A percentile compares a stretch with the other conserved stretches of the same genome.
Conservation (phyloP, 2,797 vertebrate genomes). For the Bradypodion pumilum region DNA sequence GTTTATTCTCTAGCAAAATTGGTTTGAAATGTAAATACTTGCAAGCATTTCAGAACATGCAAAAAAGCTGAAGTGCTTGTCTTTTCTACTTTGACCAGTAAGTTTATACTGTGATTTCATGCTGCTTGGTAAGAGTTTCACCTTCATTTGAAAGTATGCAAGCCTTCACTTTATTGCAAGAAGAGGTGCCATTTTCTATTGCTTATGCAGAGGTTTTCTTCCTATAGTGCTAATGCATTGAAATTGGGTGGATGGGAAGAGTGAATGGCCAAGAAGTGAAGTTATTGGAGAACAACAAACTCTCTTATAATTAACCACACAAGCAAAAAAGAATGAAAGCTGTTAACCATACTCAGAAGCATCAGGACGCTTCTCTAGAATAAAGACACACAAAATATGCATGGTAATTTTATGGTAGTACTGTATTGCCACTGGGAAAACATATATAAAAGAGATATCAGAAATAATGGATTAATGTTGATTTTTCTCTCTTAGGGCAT, state of each 20-base stretch:
- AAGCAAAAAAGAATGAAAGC: neutral
- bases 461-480: neutral
- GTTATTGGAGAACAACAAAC: no score
- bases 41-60: neutral
- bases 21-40: neutral
- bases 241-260: no score
- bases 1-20: no score
- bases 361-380: neutral
- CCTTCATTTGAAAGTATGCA: neutral
- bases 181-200: neutral
- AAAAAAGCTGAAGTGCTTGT: neutral
- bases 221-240: neutral
- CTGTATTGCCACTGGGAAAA: neutral
- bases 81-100: neutral
- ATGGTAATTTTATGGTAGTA: neutral
- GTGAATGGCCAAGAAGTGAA: neutral
- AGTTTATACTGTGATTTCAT: neutral
- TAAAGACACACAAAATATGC: no score
- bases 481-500: neutral
- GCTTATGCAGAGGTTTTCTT: neutral
- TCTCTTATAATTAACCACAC: neutral
- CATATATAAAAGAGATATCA: no score
- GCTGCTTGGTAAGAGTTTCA: neutral
- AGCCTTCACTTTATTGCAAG: no score
- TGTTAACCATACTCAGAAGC: neutral